Conservation (phyloP, 2,888 invertebrate species). For the Urechis unicinctus region DNA sequence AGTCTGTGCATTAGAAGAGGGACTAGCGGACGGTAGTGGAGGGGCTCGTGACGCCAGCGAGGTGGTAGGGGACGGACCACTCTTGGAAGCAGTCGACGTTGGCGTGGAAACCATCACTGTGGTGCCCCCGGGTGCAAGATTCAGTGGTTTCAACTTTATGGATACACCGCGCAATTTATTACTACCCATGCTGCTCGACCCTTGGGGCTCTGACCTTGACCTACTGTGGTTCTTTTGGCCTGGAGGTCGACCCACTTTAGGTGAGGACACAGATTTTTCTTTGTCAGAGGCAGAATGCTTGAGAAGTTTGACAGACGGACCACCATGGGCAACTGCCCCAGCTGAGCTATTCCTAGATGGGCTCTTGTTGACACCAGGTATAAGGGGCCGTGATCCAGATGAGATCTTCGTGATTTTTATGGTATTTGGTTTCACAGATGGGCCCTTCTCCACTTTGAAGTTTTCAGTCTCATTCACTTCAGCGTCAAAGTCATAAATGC, state of each 20-base stretch:
- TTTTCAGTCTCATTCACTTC: slow-evolving; percentile 2
- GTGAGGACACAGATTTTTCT: not conserved
- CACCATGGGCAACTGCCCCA: not conserved
- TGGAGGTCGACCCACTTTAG: not conserved
- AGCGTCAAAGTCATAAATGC: slow-evolving; percentile 10
- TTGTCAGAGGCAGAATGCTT: not conserved
- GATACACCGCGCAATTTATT: slow-evolving; percentile 35
- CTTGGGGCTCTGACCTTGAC: slow-evolving; percentile 12
- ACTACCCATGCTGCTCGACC: not conserved
- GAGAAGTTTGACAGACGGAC: not conserved
- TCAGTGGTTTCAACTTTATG: slow-evolving; percentile 58
- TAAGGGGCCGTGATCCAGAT: not conserved
- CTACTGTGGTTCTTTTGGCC: not conserved
- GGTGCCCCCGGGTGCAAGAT: slow-evolving; percentile 54
- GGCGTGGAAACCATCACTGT: slow-evolving; percentile 7
- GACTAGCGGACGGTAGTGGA: not conserved
- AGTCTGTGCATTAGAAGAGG: not conserved
- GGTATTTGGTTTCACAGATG: slow-evolving; percentile 5
- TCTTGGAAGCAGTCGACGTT: not conserved
- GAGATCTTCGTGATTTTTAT: slow-evolving; percentile 12
- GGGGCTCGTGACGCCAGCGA: slow-evolving; percentile 13
- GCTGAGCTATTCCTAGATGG: not conserved
- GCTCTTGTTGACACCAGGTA: not conserved
- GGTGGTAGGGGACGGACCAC: slow-evolving; percentile 4
- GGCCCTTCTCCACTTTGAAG: not conserved